Percentiles rank a stretch among this genome's conserved stretches.
Conservation (phyloP, 2,113 vertebrate species). For the Romanogobio albipinnatus region DNA sequence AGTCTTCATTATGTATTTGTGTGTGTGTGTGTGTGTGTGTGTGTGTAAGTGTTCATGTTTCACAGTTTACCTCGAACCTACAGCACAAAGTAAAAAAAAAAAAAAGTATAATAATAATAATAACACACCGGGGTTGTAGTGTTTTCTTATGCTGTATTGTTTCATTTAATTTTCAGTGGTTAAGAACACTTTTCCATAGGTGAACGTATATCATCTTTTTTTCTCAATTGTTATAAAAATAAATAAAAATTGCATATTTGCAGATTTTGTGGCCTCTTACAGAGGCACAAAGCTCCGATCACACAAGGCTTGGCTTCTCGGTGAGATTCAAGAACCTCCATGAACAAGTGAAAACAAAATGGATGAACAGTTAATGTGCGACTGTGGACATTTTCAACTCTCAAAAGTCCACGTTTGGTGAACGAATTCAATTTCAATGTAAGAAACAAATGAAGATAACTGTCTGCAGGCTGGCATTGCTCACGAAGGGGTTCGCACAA, state of each 20-base stretch:
- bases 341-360: slow-evolving; percentile 65
- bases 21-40: not conserved
- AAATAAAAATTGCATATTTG: slow-evolving; percentile 94
- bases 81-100: slow-evolving; percentile 78
- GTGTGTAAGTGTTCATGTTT: slow-evolving; percentile 58
- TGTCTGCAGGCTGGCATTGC: slow-evolving; percentile 49
- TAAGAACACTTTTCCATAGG: slow-evolving; percentile 87
- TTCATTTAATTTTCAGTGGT: slow-evolving; percentile 82
- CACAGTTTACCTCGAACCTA: slow-evolving; percentile 87
- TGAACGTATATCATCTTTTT: slow-evolving; percentile 68
- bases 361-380: slow-evolving; percentile 63
- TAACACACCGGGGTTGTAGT: slow-evolving; percentile 72
- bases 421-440: slow-evolving; percentile 39
- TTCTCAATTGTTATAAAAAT: slow-evolving; percentile 81
- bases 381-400: slow-evolving; percentile 26
- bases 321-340: slow-evolving; percentile 74
- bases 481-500: slow-evolving; percentile 25
- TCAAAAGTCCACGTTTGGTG: not conserved
- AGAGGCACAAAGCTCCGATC: slow-evolving; percentile 86
- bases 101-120: slow-evolving; percentile 49
- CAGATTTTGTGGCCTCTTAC: slow-evolving; percentile 88
- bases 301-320: slow-evolving; percentile 83
- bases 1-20: slow-evolving; percentile 60
- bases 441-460: slow-evolving; percentile 53
- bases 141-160: slow-evolving; percentile 70